Evolutionary conservation across 2,113 vertebrate species (phyloP).

Genomic region (Trochalopteron elliotii): DNA sequence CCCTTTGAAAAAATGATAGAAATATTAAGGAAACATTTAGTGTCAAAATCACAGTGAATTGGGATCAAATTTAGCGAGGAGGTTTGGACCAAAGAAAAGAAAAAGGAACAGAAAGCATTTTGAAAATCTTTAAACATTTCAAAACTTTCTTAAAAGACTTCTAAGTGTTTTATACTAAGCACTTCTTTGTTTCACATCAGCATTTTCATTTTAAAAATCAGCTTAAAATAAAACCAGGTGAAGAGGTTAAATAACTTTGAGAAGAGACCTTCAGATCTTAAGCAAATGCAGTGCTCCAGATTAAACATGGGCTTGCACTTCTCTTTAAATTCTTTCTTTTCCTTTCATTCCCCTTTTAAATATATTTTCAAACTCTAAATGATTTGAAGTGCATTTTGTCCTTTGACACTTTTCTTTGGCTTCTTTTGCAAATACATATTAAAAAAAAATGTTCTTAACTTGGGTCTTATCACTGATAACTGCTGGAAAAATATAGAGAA

Average conservation of each 20-base stretch:
- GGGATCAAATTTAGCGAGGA: not conserved
- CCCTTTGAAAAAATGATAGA: not conserved
- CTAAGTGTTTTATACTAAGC: not conserved
- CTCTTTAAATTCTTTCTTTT: conserved; percentile 14
- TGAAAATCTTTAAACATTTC: not conserved
- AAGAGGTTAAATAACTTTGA: conserved; percentile 36
- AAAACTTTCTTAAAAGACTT: not conserved
- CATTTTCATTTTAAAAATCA: not conserved
- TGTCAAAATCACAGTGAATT: not conserved
- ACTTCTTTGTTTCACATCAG: conserved; percentile 9
- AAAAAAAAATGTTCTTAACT: not conserved
- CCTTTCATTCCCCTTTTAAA: conserved; percentile 27
- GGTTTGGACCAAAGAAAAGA: not conserved
- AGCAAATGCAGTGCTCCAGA: conserved; percentile 12
- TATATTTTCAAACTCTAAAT: conserved; percentile 1
- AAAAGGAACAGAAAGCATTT: not conserved
- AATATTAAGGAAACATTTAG: not conserved
- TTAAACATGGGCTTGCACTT: not conserved
- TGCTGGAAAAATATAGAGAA: not conserved
- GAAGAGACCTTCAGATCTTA: conserved; percentile 6
- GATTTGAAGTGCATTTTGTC: conserved; percentile 17
- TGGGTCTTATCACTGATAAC: not conserved
- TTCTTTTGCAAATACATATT: not conserved
- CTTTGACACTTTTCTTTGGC: not conserved
- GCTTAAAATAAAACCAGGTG: conserved; percentile 9